These are phyloP conservation scores for Glaucopsyche alexis DNA, from an alignment of 2,888 invertebrate genomes.

Conservation along the genomic window DNA sequence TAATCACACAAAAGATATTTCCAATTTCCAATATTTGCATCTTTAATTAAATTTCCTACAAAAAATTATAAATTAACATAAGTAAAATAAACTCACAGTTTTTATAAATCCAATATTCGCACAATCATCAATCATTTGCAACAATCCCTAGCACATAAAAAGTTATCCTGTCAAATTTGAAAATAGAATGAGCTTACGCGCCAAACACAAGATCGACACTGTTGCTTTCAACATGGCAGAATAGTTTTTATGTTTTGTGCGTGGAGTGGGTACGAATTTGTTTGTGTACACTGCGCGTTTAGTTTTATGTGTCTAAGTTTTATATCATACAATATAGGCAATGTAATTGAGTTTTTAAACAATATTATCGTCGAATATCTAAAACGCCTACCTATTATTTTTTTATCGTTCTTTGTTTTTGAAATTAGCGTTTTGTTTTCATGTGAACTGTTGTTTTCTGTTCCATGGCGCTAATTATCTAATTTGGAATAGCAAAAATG, in stretches of 20 bases:
- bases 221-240: conserved; percentile 24
- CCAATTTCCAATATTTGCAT: too few species aligned
- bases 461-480: neutral
- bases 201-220: conserved; percentile 25
- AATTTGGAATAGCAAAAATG: neutral
- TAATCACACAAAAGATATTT: too few species aligned
- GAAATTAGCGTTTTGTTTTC: neutral
- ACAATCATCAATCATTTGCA: conserved; percentile 18
- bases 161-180: neutral
- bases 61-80: neutral
- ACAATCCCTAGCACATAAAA: neutral
- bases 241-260: conserved; percentile 30
- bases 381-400: neutral
- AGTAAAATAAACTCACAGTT: neutral
- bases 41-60: too few species aligned
- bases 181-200: conserved; percentile 28
- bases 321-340: neutral
- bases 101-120: neutral
- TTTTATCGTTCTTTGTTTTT: neutral
- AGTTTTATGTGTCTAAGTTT: neutral
- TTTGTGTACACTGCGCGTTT: neutral
- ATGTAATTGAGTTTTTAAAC: neutral
- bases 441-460: neutral
- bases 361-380: neutral
- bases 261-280: conserved; percentile 16